Percentiles rank a stretch among this genome's conserved stretches.
These are phyloP conservation scores for Poecilobothrus nobilitatus DNA, from an alignment of 2,888 invertebrate species.

Conservation along the genomic window DNA sequence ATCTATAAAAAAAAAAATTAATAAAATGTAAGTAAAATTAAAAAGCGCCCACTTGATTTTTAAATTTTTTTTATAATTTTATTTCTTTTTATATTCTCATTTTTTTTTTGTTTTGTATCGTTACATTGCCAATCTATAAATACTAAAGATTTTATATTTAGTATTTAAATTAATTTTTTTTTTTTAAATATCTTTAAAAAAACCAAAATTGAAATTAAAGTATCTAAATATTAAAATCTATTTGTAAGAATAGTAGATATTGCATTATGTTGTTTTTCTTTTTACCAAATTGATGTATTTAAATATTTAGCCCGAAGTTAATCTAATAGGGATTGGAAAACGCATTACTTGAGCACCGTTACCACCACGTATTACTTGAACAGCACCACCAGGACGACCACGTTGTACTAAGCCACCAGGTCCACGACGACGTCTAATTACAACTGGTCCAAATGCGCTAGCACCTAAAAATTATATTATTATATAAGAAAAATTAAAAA, in stretches of 20 bases:
- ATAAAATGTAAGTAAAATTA: no score
- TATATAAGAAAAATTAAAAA: background rate
- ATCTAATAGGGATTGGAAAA: background rate
- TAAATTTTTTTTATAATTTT: no score
- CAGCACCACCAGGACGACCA: background rate
- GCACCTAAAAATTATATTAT: background rate
- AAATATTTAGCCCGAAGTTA: background rate
- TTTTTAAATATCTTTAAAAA: background rate
- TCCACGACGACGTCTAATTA: constrained; percentile 1
- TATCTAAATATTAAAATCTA: background rate
- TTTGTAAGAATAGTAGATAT: background rate
- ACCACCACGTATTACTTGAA: background rate
- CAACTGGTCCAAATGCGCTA: background rate
- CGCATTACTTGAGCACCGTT: background rate
- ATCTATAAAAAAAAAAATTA: no score
- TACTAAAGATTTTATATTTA: background rate
- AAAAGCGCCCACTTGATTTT: no score
- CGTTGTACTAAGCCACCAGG: background rate
- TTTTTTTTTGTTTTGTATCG: no score
- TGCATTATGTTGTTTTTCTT: background rate
- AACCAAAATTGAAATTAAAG: no score
- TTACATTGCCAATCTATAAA: no score
- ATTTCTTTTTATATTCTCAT: no score
- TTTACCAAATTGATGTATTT: no score
- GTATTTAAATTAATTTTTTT: background rate